Evolutionary conservation across 2,888 invertebrate species (phyloP).

Genomic region (Ennomos quercinarius): DNA sequence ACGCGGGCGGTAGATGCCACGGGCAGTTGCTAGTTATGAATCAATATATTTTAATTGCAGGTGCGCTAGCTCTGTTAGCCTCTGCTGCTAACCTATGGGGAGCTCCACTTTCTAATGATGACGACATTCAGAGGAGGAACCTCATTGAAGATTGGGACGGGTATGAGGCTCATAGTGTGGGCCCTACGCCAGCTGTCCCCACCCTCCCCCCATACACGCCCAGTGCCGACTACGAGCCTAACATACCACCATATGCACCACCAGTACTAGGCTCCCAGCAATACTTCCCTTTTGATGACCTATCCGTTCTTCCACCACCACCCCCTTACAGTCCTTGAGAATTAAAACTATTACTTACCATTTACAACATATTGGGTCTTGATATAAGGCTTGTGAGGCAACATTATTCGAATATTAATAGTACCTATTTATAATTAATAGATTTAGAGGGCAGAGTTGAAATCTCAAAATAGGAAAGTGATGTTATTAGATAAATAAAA

Average conservation of each 20-base stretch:
- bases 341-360: constrained; percentile 16
- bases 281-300: constrained; percentile 79
- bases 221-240: constrained; percentile 67
- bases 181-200: constrained; percentile 84
- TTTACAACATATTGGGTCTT: constrained; percentile 41
- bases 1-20: too few species aligned
- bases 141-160: constrained; percentile 88
- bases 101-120: constrained; percentile 77
- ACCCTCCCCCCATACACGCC: constrained; percentile 87
- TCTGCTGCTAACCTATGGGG: constrained; percentile 89
- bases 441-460: constrained; percentile 24
- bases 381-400: constrained; percentile 41
- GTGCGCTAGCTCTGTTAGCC: constrained; percentile 88
- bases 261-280: constrained; percentile 74
- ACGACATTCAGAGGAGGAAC: constrained; percentile 81
- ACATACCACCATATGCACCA: constrained; percentile 66
- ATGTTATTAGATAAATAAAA: constrained; percentile 28
- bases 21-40: too few species aligned
- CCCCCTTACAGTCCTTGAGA: constrained; percentile 82
- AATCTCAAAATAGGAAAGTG: constrained; percentile 26
- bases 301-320: constrained; percentile 79
- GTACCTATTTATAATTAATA: constrained; percentile 13
- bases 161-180: constrained; percentile 85
- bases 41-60: constrained; percentile 63
- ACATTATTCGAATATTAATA: constrained; percentile 27